Evolutionary conservation across 2,113 vertebrate species (phyloP), one percentile per base, ranked within the genome.

Genomic region (Agapornis roseicollis): DNA sequence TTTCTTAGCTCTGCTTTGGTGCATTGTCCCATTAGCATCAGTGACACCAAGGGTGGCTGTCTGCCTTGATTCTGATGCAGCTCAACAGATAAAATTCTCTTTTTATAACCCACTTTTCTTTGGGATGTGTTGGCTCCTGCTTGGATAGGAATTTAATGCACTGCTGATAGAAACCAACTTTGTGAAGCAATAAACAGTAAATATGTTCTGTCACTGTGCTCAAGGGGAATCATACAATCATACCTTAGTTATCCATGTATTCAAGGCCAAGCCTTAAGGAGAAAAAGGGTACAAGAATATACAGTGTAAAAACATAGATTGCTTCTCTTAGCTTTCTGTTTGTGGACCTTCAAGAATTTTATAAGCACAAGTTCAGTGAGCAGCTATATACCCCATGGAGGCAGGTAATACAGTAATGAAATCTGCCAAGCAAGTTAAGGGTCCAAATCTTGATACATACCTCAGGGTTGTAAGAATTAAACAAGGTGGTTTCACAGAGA

Each of bases 311-410:
- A 95, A 85, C 83, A 82, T 25, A 79, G 87, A 79, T 92, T 93
- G 39, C 29, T 66, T 83, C 52, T 73, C 68, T 93, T 68, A 17
- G 9, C 35, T 88, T n/a, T 88, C 83, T 56, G 69, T 93, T 83
- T 95, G 88, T 93, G 86, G 56, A 69, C 85, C 52, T 82, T 93
- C 55, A 83, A 79, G 55, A 92, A 42, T 69, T 96, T 93, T 88
- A 88, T 70, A 96, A 94, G 93, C 66, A 85, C 56, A 74, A 88
- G 61, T 47, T 93, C 52, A 28, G 84, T 66, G 72, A 93, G 72
- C 86, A 94, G 71, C 72, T 96, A 52, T 79, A 77, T 89, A 77
- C 73, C 82, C 83, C 44, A 84, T 76, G 83, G 94, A 95, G 70
- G 69, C 49, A 86, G 47, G 73, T 76, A 89, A 88, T 81, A 87